Evolutionary conservation across 2,113 vertebrate species (phyloP), one percentile per base, ranked within the genome.

Genomic region (Lampris megalopsis): DNA sequence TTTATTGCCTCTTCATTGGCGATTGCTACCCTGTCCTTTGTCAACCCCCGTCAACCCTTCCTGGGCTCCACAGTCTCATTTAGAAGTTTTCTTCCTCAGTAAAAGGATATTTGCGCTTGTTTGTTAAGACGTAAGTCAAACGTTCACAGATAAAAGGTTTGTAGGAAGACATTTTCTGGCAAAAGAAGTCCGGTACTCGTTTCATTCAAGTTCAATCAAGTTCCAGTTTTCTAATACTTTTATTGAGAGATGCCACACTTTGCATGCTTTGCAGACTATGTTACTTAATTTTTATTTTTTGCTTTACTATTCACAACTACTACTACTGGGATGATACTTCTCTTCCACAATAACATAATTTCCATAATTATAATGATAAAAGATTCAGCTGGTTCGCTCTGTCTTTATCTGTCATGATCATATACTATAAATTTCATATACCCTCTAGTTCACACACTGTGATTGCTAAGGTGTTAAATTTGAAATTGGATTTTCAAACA

Each of bases 401-500:
- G n/a, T 77, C 61, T 74, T 89, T 74, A 74, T 10, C 8, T 48
- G 56, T 71, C 72, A 78, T 56, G 50, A 61, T 37, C 58, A 66
- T 50, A 5, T 65, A 63, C 42, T 61, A 3, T 49, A 36, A 53
- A 70, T 37, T 3, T 24, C 24, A 24, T 24, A 24, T 24, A 24
- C 24, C 24, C 24, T 24, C 24, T 24, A 24, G 24, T 24, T 24
- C 24, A 24, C 24, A 24, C 24, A 24, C 0, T 24, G 24, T 24
- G 13, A 59, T 41, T 63, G 59, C 48, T 13, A 40, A 9, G 54
- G 41, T 41, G 5, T 47, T 75, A 77, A 61, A 80, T 56, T 50
- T 47, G 57, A 63, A 79, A 79, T 74, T 73, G 40, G 47, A 68
- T 77, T 79, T 64, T 60, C 71, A 79, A 63, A 57, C 62, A 80